Evolutionary conservation across 2,888 invertebrate species (phyloP).

Genomic region (Ctenicera cuprea): DNA sequence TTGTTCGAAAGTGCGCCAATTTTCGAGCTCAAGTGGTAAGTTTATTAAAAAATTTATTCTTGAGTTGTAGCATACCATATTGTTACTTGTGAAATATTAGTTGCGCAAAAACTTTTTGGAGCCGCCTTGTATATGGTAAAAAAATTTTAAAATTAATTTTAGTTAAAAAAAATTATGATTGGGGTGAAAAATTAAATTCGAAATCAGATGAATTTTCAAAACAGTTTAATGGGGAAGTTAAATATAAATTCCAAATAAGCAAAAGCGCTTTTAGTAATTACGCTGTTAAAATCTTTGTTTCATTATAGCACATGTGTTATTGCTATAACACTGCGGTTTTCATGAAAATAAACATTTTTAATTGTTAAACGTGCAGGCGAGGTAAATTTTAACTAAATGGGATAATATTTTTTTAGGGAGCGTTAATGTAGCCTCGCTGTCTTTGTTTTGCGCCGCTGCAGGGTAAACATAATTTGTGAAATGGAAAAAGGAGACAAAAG

Average conservation of each 20-base stretch:
- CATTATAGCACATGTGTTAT: neutral
- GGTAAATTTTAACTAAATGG: neutral
- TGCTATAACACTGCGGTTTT: neutral
- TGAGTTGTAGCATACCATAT: neutral
- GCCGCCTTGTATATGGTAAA: neutral
- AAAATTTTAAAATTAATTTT: neutral
- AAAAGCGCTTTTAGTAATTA: neutral
- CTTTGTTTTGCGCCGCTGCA: neutral
- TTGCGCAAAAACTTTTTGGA: conserved; percentile 2
- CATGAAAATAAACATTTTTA: neutral
- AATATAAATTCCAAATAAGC: neutral
- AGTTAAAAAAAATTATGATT: neutral
- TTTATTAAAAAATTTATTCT: conserved; percentile 50
- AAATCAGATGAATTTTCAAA: neutral
- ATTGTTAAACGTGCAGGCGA: neutral
- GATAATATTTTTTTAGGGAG: neutral
- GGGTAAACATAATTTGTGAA: neutral
- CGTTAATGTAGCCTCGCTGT: neutral
- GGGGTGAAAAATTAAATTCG: neutral
- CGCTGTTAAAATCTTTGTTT: neutral
- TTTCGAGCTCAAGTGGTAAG: conserved; percentile 70
- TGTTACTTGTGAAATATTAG: neutral
- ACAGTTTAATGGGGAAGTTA: neutral
- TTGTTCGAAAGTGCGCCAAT: conserved; percentile 67
- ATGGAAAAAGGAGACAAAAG: conserved; percentile 10